These are phyloP conservation scores for Chromis chromis DNA, from an alignment of 2,797 vertebrate genomes.

Conservation along the genomic window DNA sequence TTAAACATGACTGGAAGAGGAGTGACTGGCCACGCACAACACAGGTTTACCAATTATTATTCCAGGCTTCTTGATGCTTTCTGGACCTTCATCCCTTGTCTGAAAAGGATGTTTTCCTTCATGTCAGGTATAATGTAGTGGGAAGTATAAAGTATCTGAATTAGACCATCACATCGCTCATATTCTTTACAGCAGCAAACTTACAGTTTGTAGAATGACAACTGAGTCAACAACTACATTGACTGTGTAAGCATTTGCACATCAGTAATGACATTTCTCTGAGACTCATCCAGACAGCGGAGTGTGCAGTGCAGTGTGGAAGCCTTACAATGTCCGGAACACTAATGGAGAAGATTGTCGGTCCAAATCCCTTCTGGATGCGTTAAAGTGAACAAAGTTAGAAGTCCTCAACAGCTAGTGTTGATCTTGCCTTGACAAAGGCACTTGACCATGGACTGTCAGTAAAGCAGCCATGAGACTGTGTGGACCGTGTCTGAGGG, in stretches of 20 bases:
- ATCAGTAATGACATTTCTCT: conserved; percentile 3
- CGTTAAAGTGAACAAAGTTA: conserved; percentile 38
- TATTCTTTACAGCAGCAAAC: conserved; percentile 48
- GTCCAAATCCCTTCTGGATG: conserved; percentile 11
- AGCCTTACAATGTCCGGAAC: not conserved
- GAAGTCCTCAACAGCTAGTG: conserved; percentile 33
- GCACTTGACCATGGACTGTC: conserved; percentile 48
- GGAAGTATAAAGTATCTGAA: conserved; percentile 20
- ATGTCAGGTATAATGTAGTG: conserved; percentile 2
- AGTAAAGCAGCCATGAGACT: conserved; percentile 5
- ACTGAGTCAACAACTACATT: not conserved
- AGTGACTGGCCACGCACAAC: conserved; percentile 4
- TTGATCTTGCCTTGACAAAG: conserved; percentile 68
- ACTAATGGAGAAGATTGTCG: conserved; percentile 1
- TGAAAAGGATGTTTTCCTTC: not conserved
- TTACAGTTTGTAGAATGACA: conserved; percentile 15
- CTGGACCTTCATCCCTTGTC: not conserved
- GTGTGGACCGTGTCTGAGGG: conserved; percentile 9
- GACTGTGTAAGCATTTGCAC: conserved; percentile 7
- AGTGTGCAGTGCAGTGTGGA: not conserved
- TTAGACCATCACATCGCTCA: conserved; percentile 17
- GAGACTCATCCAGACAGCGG: conserved; percentile 9
- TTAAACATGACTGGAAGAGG: not conserved
- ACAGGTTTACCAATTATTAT: conserved; percentile 2
- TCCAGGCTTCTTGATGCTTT: not conserved